Base-by-base conservation (phyloP, 2,888 invertebrate species). In the Cybosia mesomella region DNA sequence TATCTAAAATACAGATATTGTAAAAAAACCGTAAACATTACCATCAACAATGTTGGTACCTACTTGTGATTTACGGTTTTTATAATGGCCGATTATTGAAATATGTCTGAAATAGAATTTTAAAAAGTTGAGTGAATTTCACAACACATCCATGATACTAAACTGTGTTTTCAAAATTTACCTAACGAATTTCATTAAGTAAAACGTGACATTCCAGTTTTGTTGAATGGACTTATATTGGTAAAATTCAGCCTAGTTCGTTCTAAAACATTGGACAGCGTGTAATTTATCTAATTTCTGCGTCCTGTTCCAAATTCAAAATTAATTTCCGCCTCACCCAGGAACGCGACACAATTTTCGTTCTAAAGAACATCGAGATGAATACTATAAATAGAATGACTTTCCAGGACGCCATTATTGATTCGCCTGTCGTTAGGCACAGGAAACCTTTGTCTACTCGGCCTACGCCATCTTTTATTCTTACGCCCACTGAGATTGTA, bases 371-470 rank as follows among this genome's bases (percentile, higher is more conserved):
- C 49, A 8, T 55, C 24, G 22, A 61, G 28, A 28, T 49, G n/a
- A 28, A 21, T 0, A n/a, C 49, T 49, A 61, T 28, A 32, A 28
- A 1, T 61, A 61, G 59, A 24, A 32, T 32, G 21, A 10, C 54
- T 34, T 63, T 54, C 54, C 34, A 54, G 32, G 34, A 55, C 24
- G 49, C 49, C 21, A 54, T 10, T 63, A 63, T 63, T 34, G 54
- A 63, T 63, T 63, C 32, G 32, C 15, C 18, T 34, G 54, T 63
- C 63, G 63, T 63, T 36, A 36, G 54, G 54, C 53, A 62, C 21
- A 10, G 22, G 22, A 63, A 63, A 22, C 63, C 54, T 63, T 62
- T 62, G 62, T 62, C 53, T 53, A 15, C 0, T 15, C 53, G 62
- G 8, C 18, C 8, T 54, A 58, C 58, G 58, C 58, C n/a, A 54